Evolutionary conservation across 1,140 invertebrate species (phyloP).

Genomic region (Rhynchophorus ferrugineus): DNA sequence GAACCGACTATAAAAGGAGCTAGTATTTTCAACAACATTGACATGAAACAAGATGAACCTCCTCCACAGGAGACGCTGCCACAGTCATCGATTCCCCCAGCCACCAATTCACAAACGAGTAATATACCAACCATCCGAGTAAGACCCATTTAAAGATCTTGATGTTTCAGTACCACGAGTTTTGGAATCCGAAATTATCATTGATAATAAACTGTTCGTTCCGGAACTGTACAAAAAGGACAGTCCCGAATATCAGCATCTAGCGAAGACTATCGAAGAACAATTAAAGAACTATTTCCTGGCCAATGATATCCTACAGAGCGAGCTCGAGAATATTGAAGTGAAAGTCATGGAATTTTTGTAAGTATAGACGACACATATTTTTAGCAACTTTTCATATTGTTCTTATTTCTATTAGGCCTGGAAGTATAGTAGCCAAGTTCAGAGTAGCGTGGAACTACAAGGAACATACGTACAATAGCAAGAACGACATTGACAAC

Average conservation of each 20-base stretch:
- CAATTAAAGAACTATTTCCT: conserved; percentile 51
- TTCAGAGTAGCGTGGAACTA: conserved; percentile 57
- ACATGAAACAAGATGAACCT: conserved; percentile 11
- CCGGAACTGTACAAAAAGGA: conserved; percentile 50
- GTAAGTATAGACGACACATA: too few relatives aligned
- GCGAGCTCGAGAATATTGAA: conserved; percentile 45
- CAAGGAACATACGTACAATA: conserved; percentile 43
- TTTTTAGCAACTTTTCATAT: conserved; percentile 11
- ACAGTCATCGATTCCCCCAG: too few relatives aligned
- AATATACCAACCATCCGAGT: too few relatives aligned
- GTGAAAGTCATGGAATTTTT: conserved; percentile 59
- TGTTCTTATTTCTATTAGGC: conserved; percentile 42
- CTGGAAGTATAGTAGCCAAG: conserved; percentile 54
- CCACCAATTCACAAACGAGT: too few relatives aligned
- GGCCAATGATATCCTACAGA: conserved; percentile 44
- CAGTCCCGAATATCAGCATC: conserved; percentile 53
- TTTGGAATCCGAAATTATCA: conserved; percentile 56
- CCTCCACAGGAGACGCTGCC: too few relatives aligned
- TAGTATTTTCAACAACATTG: conserved; percentile 23
- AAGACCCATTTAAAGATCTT: too few relatives aligned
- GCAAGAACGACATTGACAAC: conserved; percentile 46
- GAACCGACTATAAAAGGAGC: conserved; percentile 28
- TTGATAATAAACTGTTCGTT: conserved; percentile 58
- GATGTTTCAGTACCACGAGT: conserved; percentile 57
- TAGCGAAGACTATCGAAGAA: conserved; percentile 50